Evolutionary conservation across 2,888 invertebrate genomes (phyloP).

Genomic region (Atethmia centrago): DNA sequence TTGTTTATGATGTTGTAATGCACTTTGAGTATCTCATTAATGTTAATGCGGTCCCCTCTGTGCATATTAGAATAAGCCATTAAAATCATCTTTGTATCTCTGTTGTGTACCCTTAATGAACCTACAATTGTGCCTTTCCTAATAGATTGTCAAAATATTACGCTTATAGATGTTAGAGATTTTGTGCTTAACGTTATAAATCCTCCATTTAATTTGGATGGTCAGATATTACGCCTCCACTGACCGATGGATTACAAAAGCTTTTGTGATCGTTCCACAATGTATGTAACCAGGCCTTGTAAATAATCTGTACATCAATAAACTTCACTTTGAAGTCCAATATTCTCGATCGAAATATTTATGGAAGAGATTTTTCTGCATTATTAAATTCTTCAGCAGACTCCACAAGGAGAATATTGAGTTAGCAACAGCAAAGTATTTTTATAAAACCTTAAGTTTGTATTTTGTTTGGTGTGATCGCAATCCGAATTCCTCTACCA

Average conservation of each 20-base stretch:
- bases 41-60: no score
- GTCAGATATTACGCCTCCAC: constrained; percentile 8
- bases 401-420: constrained; percentile 37
- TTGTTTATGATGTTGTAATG: constrained; percentile 74
- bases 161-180: constrained; percentile 42
- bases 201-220: constrained; percentile 22
- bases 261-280: constrained; percentile 21
- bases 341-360: constrained; percentile 35
- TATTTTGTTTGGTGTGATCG: constrained; percentile 52
- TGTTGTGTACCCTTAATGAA: constrained; percentile 44
- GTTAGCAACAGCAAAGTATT: constrained; percentile 38
- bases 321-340: constrained; percentile 34
- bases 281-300: constrained; percentile 31
- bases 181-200: constrained; percentile 32
- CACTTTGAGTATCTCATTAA: constrained; percentile 70
- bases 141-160: constrained; percentile 34
- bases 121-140: constrained; percentile 25
- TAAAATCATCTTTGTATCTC: constrained; percentile 58
- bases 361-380: constrained; percentile 42
- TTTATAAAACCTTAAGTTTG: constrained; percentile 40
- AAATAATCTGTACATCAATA: constrained; percentile 44
- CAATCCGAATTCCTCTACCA: constrained; percentile 39
- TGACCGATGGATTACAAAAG: constrained; percentile 24
- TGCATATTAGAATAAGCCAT: constrained; percentile 61
- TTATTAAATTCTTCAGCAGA: constrained; percentile 55